Evolutionary conservation across 2,888 invertebrate genomes (phyloP), one percentile per base, ranked within the genome.

Genomic region (Stegophylla sp.): DNA sequence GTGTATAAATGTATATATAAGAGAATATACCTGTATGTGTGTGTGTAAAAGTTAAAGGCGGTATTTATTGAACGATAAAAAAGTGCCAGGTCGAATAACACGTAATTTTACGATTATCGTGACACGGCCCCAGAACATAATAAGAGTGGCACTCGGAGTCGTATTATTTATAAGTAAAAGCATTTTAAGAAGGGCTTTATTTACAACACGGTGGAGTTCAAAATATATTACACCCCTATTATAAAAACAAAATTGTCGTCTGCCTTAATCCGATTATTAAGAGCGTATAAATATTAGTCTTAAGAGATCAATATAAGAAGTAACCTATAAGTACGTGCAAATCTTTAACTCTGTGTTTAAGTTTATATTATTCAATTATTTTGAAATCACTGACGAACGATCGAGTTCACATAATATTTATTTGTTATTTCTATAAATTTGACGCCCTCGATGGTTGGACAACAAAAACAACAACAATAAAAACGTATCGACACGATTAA

Each of bases 1-100:
- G 48, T 51, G 28, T 61, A 63, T 34, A 9, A 2, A 17, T 34
- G 1, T 64, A 12, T 64, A 9, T 63, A 28, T 26, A 7, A 7
- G 51, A 4, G 17, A 51, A 9, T 20, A n/a, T 51, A n/a, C 7
- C 34, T 34, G 34, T 5, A 34, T 7, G 34, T 34, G 7, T 34
- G 34, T 34, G 34, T 34, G n/a, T n/a, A 56, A 4, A 20, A 23
- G 23, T 59, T 61, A 69, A 69, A 69, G 61, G 28, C 20, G 61
- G 61, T 79, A 61, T 79, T 71, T 69, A 79, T 79, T 69, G 76
- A 67, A 20, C 67, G 67, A 77, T 67, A 77, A 66, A 75, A 77
- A 45, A 26, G 34, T 51, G 77, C 43, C 67, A 28, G 59, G 45
- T 34, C n/a, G 67, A 67, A 67, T 53, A 67, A 45, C 43, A 53